Percentiles rank a stretch among this genome's conserved stretches.
Conservation (phyloP, 2,888 invertebrate species). For the Norana najaformis region DNA sequence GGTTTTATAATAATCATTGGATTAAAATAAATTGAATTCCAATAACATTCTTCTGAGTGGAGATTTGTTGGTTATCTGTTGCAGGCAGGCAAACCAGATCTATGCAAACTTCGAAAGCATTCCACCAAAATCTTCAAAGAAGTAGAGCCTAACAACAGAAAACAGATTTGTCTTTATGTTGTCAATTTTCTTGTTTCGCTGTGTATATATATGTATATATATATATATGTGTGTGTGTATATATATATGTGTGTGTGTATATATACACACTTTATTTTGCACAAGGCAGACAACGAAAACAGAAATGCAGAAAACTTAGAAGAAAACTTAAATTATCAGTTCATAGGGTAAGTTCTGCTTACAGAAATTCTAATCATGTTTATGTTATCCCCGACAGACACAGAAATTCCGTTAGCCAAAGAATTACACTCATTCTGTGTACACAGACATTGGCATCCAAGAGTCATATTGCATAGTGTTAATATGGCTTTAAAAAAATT, state of each 20-base stretch:
- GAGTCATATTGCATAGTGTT: not conserved
- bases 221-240: too few relatives aligned
- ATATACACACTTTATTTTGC: not conserved
- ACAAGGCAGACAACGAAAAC: not conserved
- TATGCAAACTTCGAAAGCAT: not conserved
- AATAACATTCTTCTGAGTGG: too few relatives aligned
- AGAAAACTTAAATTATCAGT: not conserved
- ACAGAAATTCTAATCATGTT: not conserved
- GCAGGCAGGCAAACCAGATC: not conserved
- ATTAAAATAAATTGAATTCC: too few relatives aligned
- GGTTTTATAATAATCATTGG: too few relatives aligned
- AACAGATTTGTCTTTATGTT: not conserved
- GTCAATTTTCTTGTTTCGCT: not conserved
- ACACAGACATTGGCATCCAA: not conserved
- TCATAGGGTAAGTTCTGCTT: not conserved
- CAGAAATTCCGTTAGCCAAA: not conserved
- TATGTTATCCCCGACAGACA: not conserved
- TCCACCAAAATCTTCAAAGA: not conserved
- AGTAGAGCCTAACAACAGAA: not conserved
- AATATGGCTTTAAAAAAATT: not conserved
- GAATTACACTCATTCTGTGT: not conserved
- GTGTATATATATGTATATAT: not conserved
- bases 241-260: not conserved
- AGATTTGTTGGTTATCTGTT: not conserved
- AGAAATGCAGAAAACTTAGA: not conserved